Evolutionary conservation across 2,113 vertebrate species (phyloP).

Genomic region (Diphyllodes magnificus): DNA sequence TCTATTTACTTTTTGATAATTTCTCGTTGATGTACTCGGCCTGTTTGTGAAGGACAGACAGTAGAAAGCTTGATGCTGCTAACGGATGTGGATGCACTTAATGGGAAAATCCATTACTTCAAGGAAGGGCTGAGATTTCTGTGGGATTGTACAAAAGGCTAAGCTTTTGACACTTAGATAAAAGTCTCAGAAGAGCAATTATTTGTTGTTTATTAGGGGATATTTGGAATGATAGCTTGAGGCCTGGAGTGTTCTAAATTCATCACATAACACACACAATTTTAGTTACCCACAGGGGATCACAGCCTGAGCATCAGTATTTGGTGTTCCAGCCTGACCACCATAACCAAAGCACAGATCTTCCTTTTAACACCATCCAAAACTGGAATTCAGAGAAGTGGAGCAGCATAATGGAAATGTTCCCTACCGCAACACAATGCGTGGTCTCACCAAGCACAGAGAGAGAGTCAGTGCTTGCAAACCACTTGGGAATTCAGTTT

Average conservation of each 20-base stretch:
- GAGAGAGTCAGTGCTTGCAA: background rate
- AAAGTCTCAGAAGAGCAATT: background rate
- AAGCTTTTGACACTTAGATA: background rate
- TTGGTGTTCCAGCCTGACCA: background rate
- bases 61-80: background rate
- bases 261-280: rapidly evolving
- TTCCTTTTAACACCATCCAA: background rate
- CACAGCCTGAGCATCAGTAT: background rate
- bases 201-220: background rate
- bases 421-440: background rate
- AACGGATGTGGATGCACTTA: background rate
- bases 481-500: background rate
- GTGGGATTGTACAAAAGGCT: background rate
- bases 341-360: background rate
- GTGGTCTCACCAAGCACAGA: background rate
- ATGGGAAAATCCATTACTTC: background rate
- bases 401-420: background rate
- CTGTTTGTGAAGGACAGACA: background rate
- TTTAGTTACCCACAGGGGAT: background rate
- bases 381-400: background rate
- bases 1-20: background rate
- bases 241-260: background rate
- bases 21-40: background rate
- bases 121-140: background rate
- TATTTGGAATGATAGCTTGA: background rate